A percentile compares a stretch with the other conserved stretches of the same genome.
phyloP scores from a whole-genome alignment of 2,113 vertebrate species.

The Lipotes vexillifer region DNA sequence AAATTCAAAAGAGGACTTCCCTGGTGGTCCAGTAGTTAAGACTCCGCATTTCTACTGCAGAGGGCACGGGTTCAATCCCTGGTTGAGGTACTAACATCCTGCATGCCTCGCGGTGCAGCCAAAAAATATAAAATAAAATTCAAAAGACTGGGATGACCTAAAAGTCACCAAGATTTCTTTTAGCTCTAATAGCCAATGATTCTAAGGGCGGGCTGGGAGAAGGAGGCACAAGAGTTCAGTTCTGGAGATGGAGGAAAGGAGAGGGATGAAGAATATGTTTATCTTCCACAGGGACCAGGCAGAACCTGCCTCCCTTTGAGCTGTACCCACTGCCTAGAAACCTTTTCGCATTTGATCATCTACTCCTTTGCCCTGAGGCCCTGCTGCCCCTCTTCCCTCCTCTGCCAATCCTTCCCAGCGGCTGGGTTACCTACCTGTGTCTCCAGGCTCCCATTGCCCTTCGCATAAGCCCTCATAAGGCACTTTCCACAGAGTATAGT shows the following conservation, averaged over 20 bases:
- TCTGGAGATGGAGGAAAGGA: background rate
- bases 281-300: background rate
- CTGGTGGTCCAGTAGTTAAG: too few relatives aligned
- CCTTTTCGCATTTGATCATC: background rate
- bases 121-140: background rate
- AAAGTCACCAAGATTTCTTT: background rate
- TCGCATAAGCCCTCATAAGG: background rate
- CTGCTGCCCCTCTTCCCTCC: background rate
- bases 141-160: background rate
- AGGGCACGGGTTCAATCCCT: too few relatives aligned
- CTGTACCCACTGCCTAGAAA: background rate
- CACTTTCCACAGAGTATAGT: background rate
- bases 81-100: too few relatives aligned
- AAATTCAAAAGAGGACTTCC: background rate
- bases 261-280: background rate
- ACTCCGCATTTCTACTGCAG: too few relatives aligned
- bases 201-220: background rate
- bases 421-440: background rate
- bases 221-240: background rate
- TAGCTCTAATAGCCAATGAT: background rate
- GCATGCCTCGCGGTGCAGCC: too few relatives aligned
- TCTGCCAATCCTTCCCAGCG: background rate
- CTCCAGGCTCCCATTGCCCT: background rate
- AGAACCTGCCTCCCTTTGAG: background rate
- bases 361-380: background rate